These are phyloP conservation scores for Calameuta idolon DNA, from an alignment of 2,888 invertebrate species.

Conservation along the genomic window DNA sequence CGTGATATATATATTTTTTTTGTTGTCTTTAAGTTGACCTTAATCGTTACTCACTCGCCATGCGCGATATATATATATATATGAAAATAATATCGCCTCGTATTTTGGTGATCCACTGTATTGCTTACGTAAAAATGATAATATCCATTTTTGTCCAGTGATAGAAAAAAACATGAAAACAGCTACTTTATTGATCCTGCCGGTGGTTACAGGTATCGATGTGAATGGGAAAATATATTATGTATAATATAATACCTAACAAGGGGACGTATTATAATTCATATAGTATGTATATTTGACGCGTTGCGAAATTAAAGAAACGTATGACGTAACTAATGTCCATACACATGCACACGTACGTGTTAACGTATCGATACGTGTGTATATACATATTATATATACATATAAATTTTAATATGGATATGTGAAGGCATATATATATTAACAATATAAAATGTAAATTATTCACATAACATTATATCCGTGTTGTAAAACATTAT, in stretches of 20 bases:
- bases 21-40: not conserved
- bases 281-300: constrained; percentile 2
- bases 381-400: constrained; percentile 23
- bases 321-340: not conserved
- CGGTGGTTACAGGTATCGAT: constrained; percentile 2
- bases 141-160: constrained; percentile 2
- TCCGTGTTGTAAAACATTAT: constrained; percentile 45
- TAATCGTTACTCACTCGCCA: too few relatives aligned
- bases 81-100: too few relatives aligned
- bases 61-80: too few relatives aligned
- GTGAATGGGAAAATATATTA: not conserved
- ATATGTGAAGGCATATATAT: constrained; percentile 15
- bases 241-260: not conserved
- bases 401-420: constrained; percentile 1
- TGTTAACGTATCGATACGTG: constrained; percentile 18
- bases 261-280: constrained; percentile 3
- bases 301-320: not conserved
- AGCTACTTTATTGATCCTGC: constrained; percentile 10
- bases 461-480: constrained; percentile 62
- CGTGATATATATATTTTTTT: constrained; percentile 9
- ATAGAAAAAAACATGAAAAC: not conserved
- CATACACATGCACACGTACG: constrained; percentile 14
- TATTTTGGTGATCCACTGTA: too few relatives aligned
- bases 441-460: constrained; percentile 58
- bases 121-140: not conserved